Evolutionary conservation across 2,797 vertebrate species (phyloP), one percentile per base, ranked within the genome.

Genomic region (Poeciliopsis paucimaculata): DNA sequence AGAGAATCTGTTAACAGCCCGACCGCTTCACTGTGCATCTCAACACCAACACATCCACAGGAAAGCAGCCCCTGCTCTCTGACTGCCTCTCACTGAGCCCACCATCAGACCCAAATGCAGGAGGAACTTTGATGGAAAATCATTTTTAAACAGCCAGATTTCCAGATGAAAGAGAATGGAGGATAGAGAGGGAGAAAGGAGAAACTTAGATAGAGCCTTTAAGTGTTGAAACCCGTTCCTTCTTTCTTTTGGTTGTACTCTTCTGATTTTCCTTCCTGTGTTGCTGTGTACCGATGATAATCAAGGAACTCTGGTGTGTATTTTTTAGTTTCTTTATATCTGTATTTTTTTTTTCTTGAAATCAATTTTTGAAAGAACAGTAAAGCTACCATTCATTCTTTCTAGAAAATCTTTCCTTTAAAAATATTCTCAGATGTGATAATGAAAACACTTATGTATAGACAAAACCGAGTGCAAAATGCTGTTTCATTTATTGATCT

Each of bases 381-480:
- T 86, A 80, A 92, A 81, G 84, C 88, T 90, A 92, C 87, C 82
- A 92, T 92, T 90, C 79, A 89, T 89, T 93, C 87, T 90, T 90
- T 94, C 87, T 92, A 90, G 85, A 94, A 93, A 90, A 91, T 83
- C 80, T 83, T 92, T 94, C 88, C 89, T 86, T 88, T 92, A 82
- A 79, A 90, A 92, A 87, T 45, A 92, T 87, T 93, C 90, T 90
- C 86, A 77, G 90, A 93, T 89, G 93, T 93, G 91, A 92, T 93
- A 90, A 93, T 90, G 83, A 93, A 92, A 91, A 93, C 86, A 90
- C 87, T 91, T 88, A 86, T 92, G 93, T 94, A 92, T 85, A 93
- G 90, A 91, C 87, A 91, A 93, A 94, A 91, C 89, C 91, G 90
- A 92, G 91, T 87, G 89, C 80, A 90, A 90, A 93, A 90, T 43